phyloP scores from a whole-genome alignment of 2,888 invertebrate species.

The Fragum sueziense region DNA sequence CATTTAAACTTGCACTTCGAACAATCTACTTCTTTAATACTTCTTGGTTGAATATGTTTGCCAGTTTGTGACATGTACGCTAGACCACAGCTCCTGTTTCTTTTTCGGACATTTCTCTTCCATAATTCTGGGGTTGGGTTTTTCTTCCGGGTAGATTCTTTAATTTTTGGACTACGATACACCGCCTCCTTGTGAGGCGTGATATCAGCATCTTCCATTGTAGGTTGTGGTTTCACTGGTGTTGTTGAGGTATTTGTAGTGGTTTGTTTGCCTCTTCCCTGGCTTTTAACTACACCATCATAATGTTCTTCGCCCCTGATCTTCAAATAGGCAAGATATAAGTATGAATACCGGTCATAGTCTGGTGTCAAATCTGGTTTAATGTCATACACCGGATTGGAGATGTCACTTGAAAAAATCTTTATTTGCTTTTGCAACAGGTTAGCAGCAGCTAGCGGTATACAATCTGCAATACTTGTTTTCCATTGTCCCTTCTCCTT shows the following conservation, averaged over 20 bases:
- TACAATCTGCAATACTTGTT: not conserved
- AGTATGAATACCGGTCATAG: not conserved
- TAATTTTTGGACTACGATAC: not conserved
- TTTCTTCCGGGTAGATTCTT: not conserved
- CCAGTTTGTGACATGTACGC: not conserved
- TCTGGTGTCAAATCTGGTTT: not conserved
- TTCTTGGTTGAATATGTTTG: not conserved
- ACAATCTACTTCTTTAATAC: not conserved
- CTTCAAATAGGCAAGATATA: not conserved
- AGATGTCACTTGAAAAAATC: not conserved
- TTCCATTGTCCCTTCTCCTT: slow-evolving; percentile 6
- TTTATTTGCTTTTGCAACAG: not conserved
- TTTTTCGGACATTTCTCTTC: not conserved
- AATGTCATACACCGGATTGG: not conserved
- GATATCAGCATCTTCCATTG: not conserved
- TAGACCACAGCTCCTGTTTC: not conserved
- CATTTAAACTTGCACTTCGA: not conserved
- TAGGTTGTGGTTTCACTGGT: not conserved
- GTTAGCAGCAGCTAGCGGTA: not conserved
- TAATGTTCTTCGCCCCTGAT: not conserved
- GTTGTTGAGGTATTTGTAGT: too few relatives aligned
- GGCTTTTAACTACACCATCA: not conserved
- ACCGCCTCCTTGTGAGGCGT: not conserved
- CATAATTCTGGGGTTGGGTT: not conserved
- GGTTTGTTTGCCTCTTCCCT: too few relatives aligned